Conservation (phyloP, 2,797 vertebrate genomes). For the Falco novaeseelandiae region DNA sequence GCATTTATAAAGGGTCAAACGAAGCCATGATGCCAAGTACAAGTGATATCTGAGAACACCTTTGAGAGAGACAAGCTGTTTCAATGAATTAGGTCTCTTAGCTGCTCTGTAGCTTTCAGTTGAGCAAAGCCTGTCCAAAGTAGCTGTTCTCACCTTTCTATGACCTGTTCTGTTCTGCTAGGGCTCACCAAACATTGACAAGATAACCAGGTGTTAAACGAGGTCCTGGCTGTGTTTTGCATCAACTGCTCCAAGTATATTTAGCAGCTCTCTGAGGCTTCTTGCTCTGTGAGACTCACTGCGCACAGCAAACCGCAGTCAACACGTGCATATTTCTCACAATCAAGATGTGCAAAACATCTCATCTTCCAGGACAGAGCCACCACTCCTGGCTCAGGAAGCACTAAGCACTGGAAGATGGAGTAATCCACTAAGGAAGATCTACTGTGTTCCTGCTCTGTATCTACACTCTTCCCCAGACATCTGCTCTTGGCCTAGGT, state of each 20-base stretch:
- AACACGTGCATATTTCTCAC: neutral
- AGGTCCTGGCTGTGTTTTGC: neutral
- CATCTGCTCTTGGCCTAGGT: neutral
- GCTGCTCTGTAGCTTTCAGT: neutral
- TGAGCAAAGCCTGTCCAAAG: neutral
- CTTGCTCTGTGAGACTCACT: neutral
- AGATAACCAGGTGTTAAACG: neutral
- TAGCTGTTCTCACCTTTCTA: neutral
- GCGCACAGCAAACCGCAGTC: neutral
- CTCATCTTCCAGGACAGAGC: neutral
- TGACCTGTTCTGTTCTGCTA: neutral
- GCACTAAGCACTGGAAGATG: neutral
- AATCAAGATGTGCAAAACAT: neutral
- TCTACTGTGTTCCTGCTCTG: neutral
- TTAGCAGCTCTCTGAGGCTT: neutral
- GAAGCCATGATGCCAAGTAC: neutral
- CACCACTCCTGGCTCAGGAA: neutral
- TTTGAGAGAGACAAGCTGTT: neutral
- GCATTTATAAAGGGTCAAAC: neutral
- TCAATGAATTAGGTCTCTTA: neutral
- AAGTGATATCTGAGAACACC: fast-evolving
- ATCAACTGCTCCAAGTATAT: neutral
- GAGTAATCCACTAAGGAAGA: neutral
- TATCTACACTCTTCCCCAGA: neutral
- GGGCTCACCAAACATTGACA: neutral